Percentiles rank a stretch among this genome's conserved stretches.
phyloP scores from a whole-genome alignment of 2,797 vertebrate genomes.

The Pelodytes ibericus region DNA sequence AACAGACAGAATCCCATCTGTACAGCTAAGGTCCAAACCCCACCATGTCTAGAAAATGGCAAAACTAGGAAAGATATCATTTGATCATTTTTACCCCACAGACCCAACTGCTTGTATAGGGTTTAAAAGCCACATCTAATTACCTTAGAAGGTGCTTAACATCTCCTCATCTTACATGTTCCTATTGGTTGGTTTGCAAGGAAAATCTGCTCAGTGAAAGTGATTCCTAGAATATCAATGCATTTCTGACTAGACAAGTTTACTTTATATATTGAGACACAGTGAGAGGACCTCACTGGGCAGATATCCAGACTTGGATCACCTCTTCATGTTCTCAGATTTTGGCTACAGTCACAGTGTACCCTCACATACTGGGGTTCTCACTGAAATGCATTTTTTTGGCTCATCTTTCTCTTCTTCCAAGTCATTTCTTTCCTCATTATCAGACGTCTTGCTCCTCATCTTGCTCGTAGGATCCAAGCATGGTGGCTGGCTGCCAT shows the following conservation, averaged over 20 bases:
- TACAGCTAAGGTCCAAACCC: neutral
- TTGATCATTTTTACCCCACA: too few relatives aligned
- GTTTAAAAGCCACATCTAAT: neutral
- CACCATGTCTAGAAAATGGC: neutral
- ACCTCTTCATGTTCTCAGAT: conserved; percentile 49
- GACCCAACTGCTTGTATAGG: too few relatives aligned
- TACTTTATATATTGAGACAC: conserved; percentile 51
- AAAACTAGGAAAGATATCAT: too few relatives aligned
- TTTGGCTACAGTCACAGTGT: conserved; percentile 39
- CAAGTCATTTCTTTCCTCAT: conserved; percentile 55
- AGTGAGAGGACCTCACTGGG: conserved; percentile 49
- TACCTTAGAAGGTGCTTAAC: conserved; percentile 20
- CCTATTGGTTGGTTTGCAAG: conserved; percentile 3
- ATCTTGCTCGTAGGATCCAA: conserved; percentile 30
- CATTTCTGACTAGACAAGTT: conserved; percentile 48
- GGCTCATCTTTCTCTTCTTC: conserved; percentile 49
- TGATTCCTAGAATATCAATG: conserved; percentile 24
- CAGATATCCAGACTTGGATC: conserved; percentile 46
- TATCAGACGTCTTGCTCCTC: conserved; percentile 42
- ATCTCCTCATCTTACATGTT: conserved; percentile 29
- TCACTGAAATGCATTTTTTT: conserved; percentile 29
- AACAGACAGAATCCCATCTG: too few relatives aligned
- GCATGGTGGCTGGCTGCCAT: conserved; percentile 42
- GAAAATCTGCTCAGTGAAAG: conserved; percentile 32
- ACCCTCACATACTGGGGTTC: conserved; percentile 46